Evolutionary conservation across 1,140 invertebrate genomes (phyloP).

Genomic region (Bombus haemorrhoidalis): DNA sequence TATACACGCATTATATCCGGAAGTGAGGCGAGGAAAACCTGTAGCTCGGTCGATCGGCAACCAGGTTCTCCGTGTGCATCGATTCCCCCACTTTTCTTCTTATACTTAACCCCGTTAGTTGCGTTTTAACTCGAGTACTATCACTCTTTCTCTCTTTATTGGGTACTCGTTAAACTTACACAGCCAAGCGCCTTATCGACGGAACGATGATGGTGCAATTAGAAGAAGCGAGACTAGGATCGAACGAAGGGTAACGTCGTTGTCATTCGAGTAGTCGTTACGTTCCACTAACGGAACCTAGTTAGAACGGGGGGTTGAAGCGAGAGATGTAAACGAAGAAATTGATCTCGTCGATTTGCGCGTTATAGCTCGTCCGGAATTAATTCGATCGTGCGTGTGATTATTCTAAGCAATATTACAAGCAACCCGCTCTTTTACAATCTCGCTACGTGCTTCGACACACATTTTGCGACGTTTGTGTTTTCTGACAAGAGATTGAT

Average conservation of each 20-base stretch:
- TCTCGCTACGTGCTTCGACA: neutral
- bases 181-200: constrained; percentile 60
- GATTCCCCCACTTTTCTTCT: constrained; percentile 23
- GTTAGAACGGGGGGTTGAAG: too few species aligned
- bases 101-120: constrained; percentile 40
- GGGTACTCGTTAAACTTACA: constrained; percentile 59
- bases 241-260: too few species aligned
- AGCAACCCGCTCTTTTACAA: neutral
- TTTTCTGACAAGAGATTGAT: constrained; percentile 13
- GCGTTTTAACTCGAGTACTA: constrained; percentile 45
- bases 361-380: neutral
- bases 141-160: constrained; percentile 14
- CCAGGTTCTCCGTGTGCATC: neutral
- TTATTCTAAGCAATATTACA: neutral
- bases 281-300: neutral
- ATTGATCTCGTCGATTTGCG: neutral
- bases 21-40: neutral
- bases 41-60: neutral
- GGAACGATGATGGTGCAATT: constrained; percentile 32
- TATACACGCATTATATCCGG: constrained; percentile 25
- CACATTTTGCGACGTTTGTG: neutral
- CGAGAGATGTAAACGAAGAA: neutral
- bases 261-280: neutral
- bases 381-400: neutral
- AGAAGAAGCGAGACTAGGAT: neutral